These are phyloP conservation scores for Arenaria interpres DNA, from an alignment of 2,113 vertebrate genomes.

Conservation along the genomic window DNA sequence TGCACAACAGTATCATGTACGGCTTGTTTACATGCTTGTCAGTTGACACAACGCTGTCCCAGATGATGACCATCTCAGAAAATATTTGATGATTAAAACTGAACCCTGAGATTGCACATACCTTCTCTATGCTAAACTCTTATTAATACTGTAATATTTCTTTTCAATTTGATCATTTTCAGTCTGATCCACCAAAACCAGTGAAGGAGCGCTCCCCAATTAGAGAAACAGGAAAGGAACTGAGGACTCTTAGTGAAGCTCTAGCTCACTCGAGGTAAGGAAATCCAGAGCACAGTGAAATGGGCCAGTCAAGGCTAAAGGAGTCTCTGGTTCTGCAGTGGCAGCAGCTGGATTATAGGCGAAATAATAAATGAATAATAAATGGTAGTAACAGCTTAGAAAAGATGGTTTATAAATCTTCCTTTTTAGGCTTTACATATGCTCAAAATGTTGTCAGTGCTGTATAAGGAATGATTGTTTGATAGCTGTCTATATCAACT, in stretches of 20 bases:
- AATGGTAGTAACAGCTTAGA: not conserved
- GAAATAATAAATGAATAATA: not conserved
- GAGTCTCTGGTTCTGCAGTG: not conserved
- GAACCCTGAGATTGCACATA: not conserved
- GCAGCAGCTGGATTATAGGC: not conserved
- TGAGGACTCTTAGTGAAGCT: conserved; percentile 63
- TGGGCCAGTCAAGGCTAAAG: not conserved
- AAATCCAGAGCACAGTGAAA: not conserved
- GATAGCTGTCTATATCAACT: not conserved
- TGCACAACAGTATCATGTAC: not conserved
- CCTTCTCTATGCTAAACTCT: not conserved
- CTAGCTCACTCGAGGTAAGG: conserved; percentile 74
- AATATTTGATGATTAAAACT: not conserved
- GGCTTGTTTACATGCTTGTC: not conserved
- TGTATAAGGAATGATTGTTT: not conserved
- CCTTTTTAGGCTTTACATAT: not conserved
- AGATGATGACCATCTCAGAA: not conserved
- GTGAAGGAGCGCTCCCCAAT: not conserved
- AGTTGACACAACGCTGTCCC: not conserved
- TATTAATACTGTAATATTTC: not conserved
- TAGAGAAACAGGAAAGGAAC: conserved; percentile 51
- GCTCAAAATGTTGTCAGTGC: not conserved
- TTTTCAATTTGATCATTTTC: not conserved
- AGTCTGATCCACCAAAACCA: conserved; percentile 2
- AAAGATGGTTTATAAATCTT: not conserved